Percentiles rank a stretch among this genome's conserved stretches.
These are phyloP conservation scores for Calcarius lapponicus DNA, from an alignment of 2,797 vertebrate genomes.

Conservation along the genomic window DNA sequence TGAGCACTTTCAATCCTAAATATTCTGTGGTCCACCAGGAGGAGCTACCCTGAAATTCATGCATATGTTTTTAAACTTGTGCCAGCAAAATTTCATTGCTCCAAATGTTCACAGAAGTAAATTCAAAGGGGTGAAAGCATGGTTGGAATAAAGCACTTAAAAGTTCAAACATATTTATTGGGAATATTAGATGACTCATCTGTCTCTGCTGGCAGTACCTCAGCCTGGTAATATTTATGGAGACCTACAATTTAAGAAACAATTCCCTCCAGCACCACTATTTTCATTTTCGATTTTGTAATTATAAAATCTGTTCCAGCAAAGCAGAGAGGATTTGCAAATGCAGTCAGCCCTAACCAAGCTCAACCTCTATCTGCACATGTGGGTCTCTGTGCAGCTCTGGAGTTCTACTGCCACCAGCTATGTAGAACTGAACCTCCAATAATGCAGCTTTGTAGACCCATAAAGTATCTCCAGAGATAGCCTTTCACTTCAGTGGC, in stretches of 20 bases:
- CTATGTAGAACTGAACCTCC: background rate
- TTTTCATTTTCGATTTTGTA: background rate
- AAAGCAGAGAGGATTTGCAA: background rate
- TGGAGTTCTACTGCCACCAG: background rate
- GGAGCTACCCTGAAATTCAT: background rate
- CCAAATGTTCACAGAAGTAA: conserved; percentile 17
- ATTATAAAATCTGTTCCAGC: background rate
- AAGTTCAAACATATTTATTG: background rate
- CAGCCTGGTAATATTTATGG: background rate
- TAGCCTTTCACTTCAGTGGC: background rate
- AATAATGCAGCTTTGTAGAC: background rate
- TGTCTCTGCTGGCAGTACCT: background rate
- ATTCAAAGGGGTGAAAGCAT: background rate
- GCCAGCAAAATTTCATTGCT: background rate
- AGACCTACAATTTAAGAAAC: background rate
- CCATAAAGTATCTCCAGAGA: background rate
- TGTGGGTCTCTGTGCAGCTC: background rate
- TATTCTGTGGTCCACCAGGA: background rate
- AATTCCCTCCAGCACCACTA: background rate
- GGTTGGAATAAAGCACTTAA: background rate
- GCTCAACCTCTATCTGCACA: background rate
- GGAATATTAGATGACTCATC: background rate
- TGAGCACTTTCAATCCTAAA: background rate
- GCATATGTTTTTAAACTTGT: background rate
- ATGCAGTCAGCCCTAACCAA: background rate